Percentiles rank a stretch among this genome's conserved stretches.
phyloP scores from a whole-genome alignment of 2,113 vertebrate species.

The Turnix velox region DNA sequence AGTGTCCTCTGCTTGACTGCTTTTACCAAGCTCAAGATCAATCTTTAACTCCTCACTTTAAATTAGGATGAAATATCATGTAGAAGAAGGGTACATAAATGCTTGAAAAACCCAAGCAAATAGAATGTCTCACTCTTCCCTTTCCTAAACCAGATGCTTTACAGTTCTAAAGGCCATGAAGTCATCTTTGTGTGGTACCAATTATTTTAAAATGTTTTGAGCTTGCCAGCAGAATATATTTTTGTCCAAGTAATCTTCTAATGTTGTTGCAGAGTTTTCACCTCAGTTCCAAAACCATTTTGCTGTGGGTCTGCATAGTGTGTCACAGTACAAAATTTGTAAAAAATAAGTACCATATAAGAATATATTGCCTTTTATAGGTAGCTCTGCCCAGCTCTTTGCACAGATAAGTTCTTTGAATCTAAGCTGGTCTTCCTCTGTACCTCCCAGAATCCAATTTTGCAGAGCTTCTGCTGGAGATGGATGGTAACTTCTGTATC shows the following conservation, averaged over 20 bases:
- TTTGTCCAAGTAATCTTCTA: background rate
- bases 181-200: background rate
- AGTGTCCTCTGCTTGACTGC: constrained; percentile 46
- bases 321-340: background rate
- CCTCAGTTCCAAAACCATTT: background rate
- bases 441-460: background rate
- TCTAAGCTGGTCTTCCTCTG: background rate
- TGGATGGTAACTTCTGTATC: background rate
- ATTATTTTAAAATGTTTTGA: background rate
- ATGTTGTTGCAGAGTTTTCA: background rate
- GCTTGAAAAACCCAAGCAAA: background rate
- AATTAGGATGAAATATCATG: background rate
- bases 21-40: constrained; percentile 58
- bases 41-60: constrained; percentile 52
- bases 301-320: background rate
- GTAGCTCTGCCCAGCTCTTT: background rate
- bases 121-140: background rate
- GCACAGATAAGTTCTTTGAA: background rate
- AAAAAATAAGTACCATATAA: background rate
- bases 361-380: background rate
- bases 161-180: background rate
- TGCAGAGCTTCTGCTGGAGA: background rate
- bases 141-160: background rate
- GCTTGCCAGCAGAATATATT: background rate
- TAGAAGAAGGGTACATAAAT: background rate